phyloP scores from a whole-genome alignment of 1,140 invertebrate genomes.

The Aphidius gifuensis region DNA sequence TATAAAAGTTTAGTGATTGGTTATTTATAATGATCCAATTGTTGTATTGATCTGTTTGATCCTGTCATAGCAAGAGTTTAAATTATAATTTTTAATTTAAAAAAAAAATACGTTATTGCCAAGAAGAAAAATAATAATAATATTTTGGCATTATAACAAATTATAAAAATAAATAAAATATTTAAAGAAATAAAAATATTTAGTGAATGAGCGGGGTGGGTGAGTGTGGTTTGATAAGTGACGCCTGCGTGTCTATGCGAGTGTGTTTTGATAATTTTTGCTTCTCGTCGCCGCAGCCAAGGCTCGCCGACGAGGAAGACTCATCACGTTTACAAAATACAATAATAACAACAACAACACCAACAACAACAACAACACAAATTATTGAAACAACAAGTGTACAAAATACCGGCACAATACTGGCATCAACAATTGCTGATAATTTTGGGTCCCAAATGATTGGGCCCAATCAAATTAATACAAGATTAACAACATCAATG shows the following conservation, averaged over 20 bases:
- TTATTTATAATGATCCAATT: too few relatives aligned
- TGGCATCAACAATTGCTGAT: conserved; percentile 36
- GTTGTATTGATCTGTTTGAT: too few relatives aligned
- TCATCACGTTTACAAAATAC: conserved; percentile 52
- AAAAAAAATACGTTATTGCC: too few relatives aligned
- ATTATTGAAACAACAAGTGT: conserved; percentile 34
- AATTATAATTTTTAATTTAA: too few relatives aligned
- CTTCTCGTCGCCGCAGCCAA: conserved; percentile 75
- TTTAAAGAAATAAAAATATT: conserved; percentile 4
- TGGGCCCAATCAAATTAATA: conserved; percentile 25
- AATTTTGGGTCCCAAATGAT: conserved; percentile 13
- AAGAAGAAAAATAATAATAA: too few relatives aligned
- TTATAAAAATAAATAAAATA: too few relatives aligned
- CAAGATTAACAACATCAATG: conserved; percentile 34
- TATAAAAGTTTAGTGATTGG: too few relatives aligned
- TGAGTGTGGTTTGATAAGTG: conserved; percentile 46
- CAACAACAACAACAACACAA: conserved; percentile 36
- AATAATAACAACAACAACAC: conserved; percentile 19
- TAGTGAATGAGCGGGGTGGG: conserved; percentile 47
- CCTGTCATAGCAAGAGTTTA: too few relatives aligned
- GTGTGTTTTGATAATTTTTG: conserved; percentile 82
- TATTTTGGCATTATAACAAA: too few relatives aligned
- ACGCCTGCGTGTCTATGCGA: conserved; percentile 74
- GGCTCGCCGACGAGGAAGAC: conserved; percentile 73
- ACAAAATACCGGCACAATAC: conserved; percentile 36